phyloP scores from a whole-genome alignment of 2,113 vertebrate genomes.

The Percina caprodes region DNA sequence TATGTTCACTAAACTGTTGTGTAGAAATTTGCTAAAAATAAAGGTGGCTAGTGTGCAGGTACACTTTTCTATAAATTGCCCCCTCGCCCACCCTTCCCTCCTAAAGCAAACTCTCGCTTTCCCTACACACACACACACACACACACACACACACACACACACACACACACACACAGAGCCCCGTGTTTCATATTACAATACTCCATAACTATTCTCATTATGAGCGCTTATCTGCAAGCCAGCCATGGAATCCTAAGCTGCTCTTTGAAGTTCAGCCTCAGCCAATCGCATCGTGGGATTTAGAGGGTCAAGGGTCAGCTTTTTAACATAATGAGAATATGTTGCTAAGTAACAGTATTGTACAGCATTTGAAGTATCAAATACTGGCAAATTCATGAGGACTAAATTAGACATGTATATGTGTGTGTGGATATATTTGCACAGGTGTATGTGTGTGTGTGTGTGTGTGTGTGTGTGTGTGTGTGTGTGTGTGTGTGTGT shows the following conservation, averaged over 20 bases:
- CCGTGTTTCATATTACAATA: slow-evolving; percentile 65
- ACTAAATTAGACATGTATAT: slow-evolving; percentile 47
- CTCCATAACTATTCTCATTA: slow-evolving; percentile 76
- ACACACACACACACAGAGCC: slow-evolving; percentile 7
- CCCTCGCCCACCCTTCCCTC: slow-evolving; percentile 26
- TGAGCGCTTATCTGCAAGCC: slow-evolving; percentile 71
- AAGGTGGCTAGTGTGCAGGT: slow-evolving; percentile 33
- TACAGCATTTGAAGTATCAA: slow-evolving; percentile 64
- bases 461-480: slow-evolving; percentile 20
- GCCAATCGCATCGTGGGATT: slow-evolving; percentile 63
- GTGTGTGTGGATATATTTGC: slow-evolving; percentile 10
- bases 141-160: slow-evolving; percentile 22
- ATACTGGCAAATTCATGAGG: slow-evolving; percentile 47
- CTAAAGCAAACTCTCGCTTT: slow-evolving; percentile 39
- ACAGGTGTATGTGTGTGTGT: slow-evolving; percentile 21
- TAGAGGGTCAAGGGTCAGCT: slow-evolving; percentile 64
- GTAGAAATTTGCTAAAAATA: slow-evolving; percentile 28
- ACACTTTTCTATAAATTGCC: slow-evolving; percentile 15
- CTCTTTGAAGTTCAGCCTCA: slow-evolving; percentile 74
- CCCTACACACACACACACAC: background rate
- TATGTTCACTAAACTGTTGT: background rate
- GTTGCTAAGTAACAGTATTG: slow-evolving; percentile 74
- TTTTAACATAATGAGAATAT: slow-evolving; percentile 75
- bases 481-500: slow-evolving; percentile 20
- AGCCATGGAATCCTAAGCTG: slow-evolving; percentile 73